These are phyloP conservation scores for Lycophotia porphyrea DNA, from an alignment of 2,888 invertebrate genomes.

Conservation along the genomic window DNA sequence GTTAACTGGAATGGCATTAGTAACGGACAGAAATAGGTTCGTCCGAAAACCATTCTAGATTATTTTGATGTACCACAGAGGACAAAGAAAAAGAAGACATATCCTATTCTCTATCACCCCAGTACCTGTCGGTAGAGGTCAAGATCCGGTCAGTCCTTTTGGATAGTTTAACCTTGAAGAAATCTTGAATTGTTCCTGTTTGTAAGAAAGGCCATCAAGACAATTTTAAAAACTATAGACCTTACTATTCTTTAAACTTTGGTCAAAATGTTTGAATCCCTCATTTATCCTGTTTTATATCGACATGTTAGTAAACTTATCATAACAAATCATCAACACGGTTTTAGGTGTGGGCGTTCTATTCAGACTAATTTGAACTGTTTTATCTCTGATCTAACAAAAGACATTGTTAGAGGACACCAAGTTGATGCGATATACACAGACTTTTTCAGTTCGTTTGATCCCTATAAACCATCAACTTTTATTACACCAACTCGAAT, in stretches of 20 bases:
- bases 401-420: neutral
- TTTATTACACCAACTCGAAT: neutral
- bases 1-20: neutral
- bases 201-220: neutral
- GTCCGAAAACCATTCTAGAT: conserved; percentile 5
- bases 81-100: neutral
- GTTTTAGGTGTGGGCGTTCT: neutral
- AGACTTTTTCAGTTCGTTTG: neutral
- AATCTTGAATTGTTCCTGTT: neutral
- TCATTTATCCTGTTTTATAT: neutral
- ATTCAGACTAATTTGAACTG: neutral
- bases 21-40: neutral
- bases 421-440: neutral
- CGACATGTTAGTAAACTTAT: neutral
- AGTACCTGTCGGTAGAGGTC: neutral
- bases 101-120: neutral
- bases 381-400: neutral
- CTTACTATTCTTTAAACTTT: neutral
- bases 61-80: neutral
- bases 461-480: neutral
- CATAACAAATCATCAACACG: neutral
- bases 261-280: neutral
- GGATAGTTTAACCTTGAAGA: neutral
- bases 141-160: too few species aligned
- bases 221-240: too few species aligned